Evolutionary conservation across 2,797 vertebrate species (phyloP), one percentile per base, ranked within the genome.

Genomic region (Cyclopterus lumpus): DNA sequence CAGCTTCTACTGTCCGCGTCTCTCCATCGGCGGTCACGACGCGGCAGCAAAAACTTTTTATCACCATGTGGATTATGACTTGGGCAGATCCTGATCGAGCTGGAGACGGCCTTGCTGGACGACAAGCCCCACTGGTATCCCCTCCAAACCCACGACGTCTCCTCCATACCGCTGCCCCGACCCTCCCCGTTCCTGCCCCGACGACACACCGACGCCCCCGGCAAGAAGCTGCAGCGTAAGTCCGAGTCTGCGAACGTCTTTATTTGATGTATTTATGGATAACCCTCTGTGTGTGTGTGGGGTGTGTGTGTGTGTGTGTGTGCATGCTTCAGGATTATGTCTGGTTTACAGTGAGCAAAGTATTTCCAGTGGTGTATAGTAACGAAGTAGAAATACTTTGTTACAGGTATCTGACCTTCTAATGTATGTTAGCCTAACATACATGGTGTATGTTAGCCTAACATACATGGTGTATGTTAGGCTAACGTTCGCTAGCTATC

Each of bases 101-200:
- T 99, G 93, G 98, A 99, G 92, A 99, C 97, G 42, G 97, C 97
- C n/a, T 95, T 97, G 90, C 93, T 99, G 92, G 98, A 99, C 42
- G 98, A 99, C 91, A 97, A 99, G 83, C 97, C 98, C 85, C 98
- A 99, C 86, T 99, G 97, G 98, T 99, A 99, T 91, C 98, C 98
- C 76, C 95, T 99, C 81, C 98, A 99, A 94, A 97, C 97, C 30
- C 98, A 99, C 20, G 98, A 99, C 88, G 94, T 97, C 85, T 99
- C 97, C 81, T 99, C 98, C 92, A 97, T 98, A 93, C 98, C 98
- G 88, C 96, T 99, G 92, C 98, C 98, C 91, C 95, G 95, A 63
- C 95, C 97, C 70, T 99, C 98, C 68, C 97, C 97, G 16, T 99
- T 95, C 95, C 94, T 97, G 94, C 95, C 96, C 86, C 95, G 97